phyloP scores from a whole-genome alignment of 2,888 invertebrate species.

The Epinotia bilunana region DNA sequence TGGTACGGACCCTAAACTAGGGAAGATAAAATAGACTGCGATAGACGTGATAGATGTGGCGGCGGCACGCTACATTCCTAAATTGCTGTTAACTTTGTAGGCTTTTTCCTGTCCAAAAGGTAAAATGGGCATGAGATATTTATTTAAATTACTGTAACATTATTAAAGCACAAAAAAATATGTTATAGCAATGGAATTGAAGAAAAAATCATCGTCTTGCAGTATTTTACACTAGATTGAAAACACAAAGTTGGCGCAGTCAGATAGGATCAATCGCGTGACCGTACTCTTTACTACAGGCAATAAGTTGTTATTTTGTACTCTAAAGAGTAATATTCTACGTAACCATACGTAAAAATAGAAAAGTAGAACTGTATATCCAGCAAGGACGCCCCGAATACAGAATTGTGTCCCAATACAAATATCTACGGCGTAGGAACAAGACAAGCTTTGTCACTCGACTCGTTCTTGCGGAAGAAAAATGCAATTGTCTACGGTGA shows the following conservation, averaged over 20 bases:
- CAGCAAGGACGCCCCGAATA: background rate
- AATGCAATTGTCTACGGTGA: conserved; percentile 27
- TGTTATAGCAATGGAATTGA: too few relatives aligned
- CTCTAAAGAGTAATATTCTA: background rate
- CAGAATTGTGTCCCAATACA: conserved; percentile 13
- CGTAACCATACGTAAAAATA: background rate
- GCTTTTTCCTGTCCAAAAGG: conserved; percentile 16
- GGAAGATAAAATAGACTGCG: conserved; percentile 38
- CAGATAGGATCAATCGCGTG: background rate
- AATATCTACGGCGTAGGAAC: background rate
- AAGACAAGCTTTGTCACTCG: conserved; percentile 11
- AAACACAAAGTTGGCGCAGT: background rate
- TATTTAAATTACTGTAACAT: background rate
- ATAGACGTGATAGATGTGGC: conserved; percentile 30
- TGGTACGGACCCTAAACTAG: conserved; percentile 14
- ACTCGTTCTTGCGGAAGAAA: conserved; percentile 24
- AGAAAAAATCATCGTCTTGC: background rate
- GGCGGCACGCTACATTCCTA: conserved; percentile 31
- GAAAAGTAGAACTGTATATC: background rate
- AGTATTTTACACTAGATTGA: background rate
- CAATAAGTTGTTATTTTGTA: background rate
- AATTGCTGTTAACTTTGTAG: conserved; percentile 25
- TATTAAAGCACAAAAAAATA: too few relatives aligned
- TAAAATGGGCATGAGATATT: background rate
- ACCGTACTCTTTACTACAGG: background rate